Evolutionary conservation across 1,140 invertebrate genomes (phyloP).

Genomic region (Leucophenga varia): DNA sequence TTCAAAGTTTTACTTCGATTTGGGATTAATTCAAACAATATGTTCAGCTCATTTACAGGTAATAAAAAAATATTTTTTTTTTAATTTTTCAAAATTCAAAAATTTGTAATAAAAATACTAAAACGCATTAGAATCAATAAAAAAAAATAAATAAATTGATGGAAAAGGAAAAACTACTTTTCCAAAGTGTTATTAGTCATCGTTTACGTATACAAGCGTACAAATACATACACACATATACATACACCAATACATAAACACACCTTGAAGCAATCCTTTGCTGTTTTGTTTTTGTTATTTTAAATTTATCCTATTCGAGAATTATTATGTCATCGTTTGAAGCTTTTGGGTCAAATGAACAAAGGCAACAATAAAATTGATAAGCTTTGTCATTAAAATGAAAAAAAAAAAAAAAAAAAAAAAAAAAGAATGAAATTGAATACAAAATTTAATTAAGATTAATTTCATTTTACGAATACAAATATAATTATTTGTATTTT

Average conservation of each 20-base stretch:
- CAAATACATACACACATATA: conserved; percentile 3
- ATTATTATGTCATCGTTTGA: no score
- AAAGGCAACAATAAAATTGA: no score
- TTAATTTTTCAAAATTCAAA: conserved; percentile 37
- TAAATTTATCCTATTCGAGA: neutral
- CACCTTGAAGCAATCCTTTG: neutral
- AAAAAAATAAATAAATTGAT: neutral
- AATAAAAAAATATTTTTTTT: conserved; percentile 18
- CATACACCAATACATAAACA: neutral
- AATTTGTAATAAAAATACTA: conserved; percentile 7
- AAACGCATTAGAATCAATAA: conserved; percentile 2
- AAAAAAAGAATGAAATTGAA: no score
- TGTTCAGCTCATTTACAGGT: conserved; percentile 52
- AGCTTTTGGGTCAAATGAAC: no score
- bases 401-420: no score
- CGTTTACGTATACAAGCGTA: conserved; percentile 15
- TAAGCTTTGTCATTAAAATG: no score
- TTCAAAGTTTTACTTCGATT: no score
- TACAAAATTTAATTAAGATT: no score
- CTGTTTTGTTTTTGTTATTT: neutral
- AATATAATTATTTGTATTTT: no score
- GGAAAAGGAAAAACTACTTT: neutral
- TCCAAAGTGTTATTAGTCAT: no score
- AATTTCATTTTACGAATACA: no score
- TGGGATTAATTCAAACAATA: no score